These are phyloP conservation scores for Passer domesticus DNA, from an alignment of 2,113 vertebrate species.

Conservation along the genomic window DNA sequence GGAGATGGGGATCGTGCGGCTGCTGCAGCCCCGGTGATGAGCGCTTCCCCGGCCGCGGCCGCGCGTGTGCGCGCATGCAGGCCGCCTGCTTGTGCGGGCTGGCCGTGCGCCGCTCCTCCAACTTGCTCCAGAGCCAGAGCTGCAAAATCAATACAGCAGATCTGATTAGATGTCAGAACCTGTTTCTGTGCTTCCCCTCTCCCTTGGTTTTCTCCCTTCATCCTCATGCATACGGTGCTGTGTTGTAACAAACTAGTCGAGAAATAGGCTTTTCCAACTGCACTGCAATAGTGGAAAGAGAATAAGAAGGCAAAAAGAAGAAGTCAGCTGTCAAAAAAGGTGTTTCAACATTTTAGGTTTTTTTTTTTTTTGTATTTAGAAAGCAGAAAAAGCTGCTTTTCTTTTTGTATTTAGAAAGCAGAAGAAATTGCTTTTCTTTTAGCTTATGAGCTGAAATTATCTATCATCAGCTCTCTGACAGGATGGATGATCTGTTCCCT, in stretches of 20 bases:
- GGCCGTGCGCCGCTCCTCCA: conserved; percentile 16
- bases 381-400: not conserved
- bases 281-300: not conserved
- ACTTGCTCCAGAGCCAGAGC: conserved; percentile 48
- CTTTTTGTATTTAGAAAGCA: not conserved
- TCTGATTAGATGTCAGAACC: conserved; percentile 69
- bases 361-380: not conserved
- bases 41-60: not conserved
- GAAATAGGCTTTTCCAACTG: conserved; percentile 21
- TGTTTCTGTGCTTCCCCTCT: conserved; percentile 46
- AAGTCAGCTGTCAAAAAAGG: not conserved
- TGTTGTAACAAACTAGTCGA: not conserved
- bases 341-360: not conserved
- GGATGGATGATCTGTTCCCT: not conserved
- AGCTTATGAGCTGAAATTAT: not conserved
- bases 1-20: conserved; percentile 32
- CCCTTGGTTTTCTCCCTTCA: conserved; percentile 10
- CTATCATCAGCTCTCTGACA: not conserved
- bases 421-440: not conserved
- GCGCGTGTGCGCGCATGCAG: not conserved
- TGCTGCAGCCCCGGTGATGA: conserved; percentile 33
- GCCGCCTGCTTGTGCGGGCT: not conserved
- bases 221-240: not conserved
- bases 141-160: conserved; percentile 64
- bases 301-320: not conserved